These are phyloP conservation scores for Chromis chromis DNA, from an alignment of 2,797 vertebrate species.

Conservation along the genomic window DNA sequence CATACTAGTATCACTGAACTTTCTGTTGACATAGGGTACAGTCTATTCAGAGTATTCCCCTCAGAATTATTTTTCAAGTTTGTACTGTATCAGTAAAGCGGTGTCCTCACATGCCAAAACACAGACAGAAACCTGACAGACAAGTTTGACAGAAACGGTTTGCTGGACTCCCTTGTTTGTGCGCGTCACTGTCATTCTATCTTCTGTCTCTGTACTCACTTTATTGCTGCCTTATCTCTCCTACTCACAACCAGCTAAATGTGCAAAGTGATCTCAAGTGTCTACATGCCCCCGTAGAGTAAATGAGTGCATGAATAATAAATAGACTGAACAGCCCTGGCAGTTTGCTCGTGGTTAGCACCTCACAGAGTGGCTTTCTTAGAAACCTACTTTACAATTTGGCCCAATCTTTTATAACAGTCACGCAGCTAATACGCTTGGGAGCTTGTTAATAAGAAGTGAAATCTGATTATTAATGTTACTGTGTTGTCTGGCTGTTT, in stretches of 20 bases:
- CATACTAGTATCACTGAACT: background rate
- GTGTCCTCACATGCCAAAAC: background rate
- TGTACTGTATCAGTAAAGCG: background rate
- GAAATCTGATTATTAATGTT: constrained; percentile 5
- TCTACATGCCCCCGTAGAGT: constrained; percentile 39
- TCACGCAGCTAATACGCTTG: background rate
- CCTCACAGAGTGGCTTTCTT: constrained; percentile 43
- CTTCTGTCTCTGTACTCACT: constrained; percentile 14
- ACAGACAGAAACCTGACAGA: constrained; percentile 33
- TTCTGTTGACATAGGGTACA: background rate
- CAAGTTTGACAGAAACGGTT: constrained; percentile 54
- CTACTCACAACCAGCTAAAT: constrained; percentile 52
- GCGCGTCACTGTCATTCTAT: background rate
- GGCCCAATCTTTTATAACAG: constrained; percentile 2
- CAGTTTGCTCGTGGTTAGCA: constrained; percentile 60
- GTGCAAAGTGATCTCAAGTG: constrained; percentile 71
- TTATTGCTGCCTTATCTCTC: constrained; percentile 47
- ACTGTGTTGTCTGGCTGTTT: constrained; percentile 1
- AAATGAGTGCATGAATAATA: constrained; percentile 73
- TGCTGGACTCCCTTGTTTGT: constrained; percentile 17
- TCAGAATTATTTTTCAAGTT: background rate
- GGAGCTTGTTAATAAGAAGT: constrained; percentile 5
- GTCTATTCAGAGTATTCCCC: background rate
- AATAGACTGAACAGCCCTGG: constrained; percentile 53
- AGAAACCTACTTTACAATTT: constrained; percentile 37